These are phyloP conservation scores for Netelia fuscicornis DNA, from an alignment of 2,888 invertebrate genomes.

Conservation along the genomic window DNA sequence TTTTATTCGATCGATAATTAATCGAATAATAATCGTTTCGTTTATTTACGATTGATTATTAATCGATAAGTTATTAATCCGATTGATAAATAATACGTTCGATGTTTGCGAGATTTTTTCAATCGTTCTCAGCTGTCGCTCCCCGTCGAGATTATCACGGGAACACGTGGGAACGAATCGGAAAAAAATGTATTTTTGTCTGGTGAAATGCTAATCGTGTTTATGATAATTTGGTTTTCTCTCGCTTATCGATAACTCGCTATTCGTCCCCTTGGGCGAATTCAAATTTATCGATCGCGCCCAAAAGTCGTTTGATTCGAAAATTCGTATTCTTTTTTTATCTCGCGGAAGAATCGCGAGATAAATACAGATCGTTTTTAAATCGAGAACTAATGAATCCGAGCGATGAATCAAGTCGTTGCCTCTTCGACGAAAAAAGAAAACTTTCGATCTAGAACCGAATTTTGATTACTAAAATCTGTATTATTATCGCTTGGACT, in stretches of 20 bases:
- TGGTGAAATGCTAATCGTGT: too few species aligned
- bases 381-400: slow-evolving; percentile 3
- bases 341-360: background rate
- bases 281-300: background rate
- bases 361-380: background rate
- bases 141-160: slow-evolving; percentile 17
- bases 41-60: background rate
- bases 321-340: background rate
- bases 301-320: background rate
- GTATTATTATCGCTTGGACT: slow-evolving; percentile 33
- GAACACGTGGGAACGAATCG: slow-evolving; percentile 50
- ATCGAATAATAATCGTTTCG: background rate
- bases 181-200: too few species aligned
- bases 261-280: background rate
- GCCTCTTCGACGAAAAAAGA: background rate
- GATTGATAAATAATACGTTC: too few species aligned
- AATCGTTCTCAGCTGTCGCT: slow-evolving; percentile 5
- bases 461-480: slow-evolving; percentile 5
- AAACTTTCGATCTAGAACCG: slow-evolving; percentile 7
- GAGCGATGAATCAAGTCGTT: slow-evolving; percentile 22
- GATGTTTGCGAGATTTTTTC: background rate
- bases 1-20: background rate
- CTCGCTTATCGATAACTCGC: too few species aligned
- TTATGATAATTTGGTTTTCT: too few species aligned
- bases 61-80: too few species aligned